These are phyloP conservation scores for Thryonomys swinderianus DNA, from an alignment of 2,113 vertebrate genomes.

Conservation along the genomic window DNA sequence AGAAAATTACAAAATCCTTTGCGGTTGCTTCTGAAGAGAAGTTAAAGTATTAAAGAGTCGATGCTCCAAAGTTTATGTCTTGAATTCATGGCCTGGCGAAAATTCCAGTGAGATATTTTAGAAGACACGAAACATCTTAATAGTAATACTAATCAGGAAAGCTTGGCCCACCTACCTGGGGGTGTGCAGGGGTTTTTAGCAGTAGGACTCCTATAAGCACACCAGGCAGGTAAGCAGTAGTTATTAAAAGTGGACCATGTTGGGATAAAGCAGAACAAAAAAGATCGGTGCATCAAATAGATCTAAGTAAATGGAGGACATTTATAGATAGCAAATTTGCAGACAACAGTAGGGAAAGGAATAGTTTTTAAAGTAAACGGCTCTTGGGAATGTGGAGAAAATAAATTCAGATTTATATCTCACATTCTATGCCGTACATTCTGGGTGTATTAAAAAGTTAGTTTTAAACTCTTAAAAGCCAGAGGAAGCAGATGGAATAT, in stretches of 20 bases:
- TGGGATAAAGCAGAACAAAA: not conserved
- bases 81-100: not conserved
- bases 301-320: not conserved
- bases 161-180: not conserved
- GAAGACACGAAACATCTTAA: not conserved
- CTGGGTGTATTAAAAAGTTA: slow-evolving; percentile 22
- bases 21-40: slow-evolving; percentile 38
- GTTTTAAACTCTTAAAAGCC: slow-evolving; percentile 27
- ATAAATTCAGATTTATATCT: not conserved
- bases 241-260: not conserved
- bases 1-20: slow-evolving; percentile 67
- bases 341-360: not conserved
- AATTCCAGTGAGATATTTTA: not conserved
- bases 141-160: not conserved
- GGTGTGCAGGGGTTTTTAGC: slow-evolving; percentile 4
- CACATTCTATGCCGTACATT: not conserved
- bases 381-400: not conserved
- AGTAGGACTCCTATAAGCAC: not conserved
- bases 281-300: not conserved
- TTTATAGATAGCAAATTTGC: not conserved
- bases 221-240: not conserved
- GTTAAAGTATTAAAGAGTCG: not conserved
- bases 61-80: not conserved
- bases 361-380: not conserved
- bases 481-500: slow-evolving; percentile 31